Conservation (phyloP, 2,888 invertebrate genomes). For the Mythimna ferrago region DNA sequence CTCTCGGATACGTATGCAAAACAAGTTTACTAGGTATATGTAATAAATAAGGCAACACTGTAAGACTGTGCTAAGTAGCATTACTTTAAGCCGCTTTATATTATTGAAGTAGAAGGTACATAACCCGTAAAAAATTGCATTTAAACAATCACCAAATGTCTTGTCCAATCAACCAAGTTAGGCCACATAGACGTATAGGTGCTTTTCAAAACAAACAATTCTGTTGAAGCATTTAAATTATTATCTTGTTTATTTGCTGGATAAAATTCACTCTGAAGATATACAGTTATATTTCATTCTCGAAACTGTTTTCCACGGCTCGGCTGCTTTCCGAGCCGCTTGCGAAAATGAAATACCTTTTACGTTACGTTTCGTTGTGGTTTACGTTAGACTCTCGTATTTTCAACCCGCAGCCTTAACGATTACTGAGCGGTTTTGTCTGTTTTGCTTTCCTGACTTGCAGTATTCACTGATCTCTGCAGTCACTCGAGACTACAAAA, state of each 20-base stretch:
- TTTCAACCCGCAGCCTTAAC: constrained; percentile 68
- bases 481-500: constrained; percentile 69
- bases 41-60: constrained; percentile 10
- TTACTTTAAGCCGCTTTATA: background rate
- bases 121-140: background rate
- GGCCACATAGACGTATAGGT: background rate
- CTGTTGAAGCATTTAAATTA: constrained; percentile 36
- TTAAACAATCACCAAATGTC: background rate
- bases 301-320: constrained; percentile 57
- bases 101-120: background rate
- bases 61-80: background rate
- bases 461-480: constrained; percentile 68
- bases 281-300: constrained; percentile 55
- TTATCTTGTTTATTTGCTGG: constrained; percentile 53
- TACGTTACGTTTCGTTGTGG: constrained; percentile 69
- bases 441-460: constrained; percentile 71
- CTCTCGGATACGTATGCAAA: constrained; percentile 28
- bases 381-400: constrained; percentile 65
- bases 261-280: constrained; percentile 40
- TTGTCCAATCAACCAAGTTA: background rate
- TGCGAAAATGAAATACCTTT: constrained; percentile 68
- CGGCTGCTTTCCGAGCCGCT: constrained; percentile 60
- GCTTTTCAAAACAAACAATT: constrained; percentile 16
- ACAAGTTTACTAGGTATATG: constrained; percentile 7
- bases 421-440: constrained; percentile 68